Evolutionary conservation across 1,140 invertebrate genomes (phyloP), one percentile per base, ranked within the genome.

Genomic region (Diorhabda elongata): DNA sequence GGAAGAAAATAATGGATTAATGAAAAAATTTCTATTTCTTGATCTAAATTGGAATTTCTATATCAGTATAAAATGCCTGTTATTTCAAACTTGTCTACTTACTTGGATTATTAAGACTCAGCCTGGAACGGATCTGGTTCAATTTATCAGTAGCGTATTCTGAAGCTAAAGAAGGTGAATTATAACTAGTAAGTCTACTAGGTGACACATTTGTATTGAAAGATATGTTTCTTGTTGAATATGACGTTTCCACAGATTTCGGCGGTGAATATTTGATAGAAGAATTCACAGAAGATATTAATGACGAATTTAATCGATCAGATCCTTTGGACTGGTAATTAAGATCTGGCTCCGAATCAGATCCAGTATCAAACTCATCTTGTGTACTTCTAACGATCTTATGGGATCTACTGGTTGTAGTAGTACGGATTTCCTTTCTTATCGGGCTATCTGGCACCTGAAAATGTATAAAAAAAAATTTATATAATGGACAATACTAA

Each of bases 221-320:
- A 3, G 84, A 82, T 70, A 84, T 81, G 74, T 83, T 84, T 65
- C 87, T 87, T 0, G 86, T 87, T 8, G 85, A 86, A 71, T 87
- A 87, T 66, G 87, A 82, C 41, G 84, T 86, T 69, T 87, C 87
- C 52, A 82, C 82, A 26, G 82, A 76, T n/a, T 68, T 75, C 0
- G 78, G 78, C 9, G 60, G 74, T 71, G 79, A 81, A 69, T 83
- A 86, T 1, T 83, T 75, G 41, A 4, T 67, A 26, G 66, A 57
- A 63, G 52, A 73, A 42, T 65, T 69, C n/a, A 67, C 45, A 59
- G 56, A 9, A n/a, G 43, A 64, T 58, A 66, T 72, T 26, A 63
- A n/a, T 6, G 73, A 59, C 3, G 66, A 67, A 45, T 9, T 57
- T 57, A 45, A 66, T 58, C 59, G 65, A 67, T 69, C 64, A 52